Base-by-base conservation (phyloP, 2,888 invertebrate genomes). In the Cheilosia pagana region DNA sequence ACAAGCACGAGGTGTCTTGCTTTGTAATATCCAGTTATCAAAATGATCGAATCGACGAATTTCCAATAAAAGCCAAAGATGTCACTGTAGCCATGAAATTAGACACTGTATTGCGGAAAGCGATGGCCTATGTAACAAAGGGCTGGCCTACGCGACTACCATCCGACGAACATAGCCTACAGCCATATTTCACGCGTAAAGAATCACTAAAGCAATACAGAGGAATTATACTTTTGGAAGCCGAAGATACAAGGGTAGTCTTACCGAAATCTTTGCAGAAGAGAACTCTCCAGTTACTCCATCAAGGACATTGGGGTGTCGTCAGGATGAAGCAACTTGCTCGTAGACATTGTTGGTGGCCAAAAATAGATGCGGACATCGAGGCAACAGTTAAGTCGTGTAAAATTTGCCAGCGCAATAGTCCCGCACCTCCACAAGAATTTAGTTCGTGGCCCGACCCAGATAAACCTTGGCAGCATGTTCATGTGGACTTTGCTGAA, bases 161-260 rank as follows among this genome's bases (percentile, higher is more conserved):
- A 21, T 67, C 16, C 1, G n/a, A 50, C 10, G 48, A 53, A 25
- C 0, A n/a, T 25, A 12, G 63, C 1, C 57, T 81, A n/a, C 35
- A 50, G 35, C 60, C 52, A 14, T 86, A 59, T 53, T 81, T 57
- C 48, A 53, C 45, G 41, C 67, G 86, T 14, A 79, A 63, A 31
- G 43, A 75, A 1, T 57, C 77, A 4, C 50, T 86, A 16, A 70
- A 75, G 1, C 43, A 68, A 43, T 63, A 68, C 48, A 70, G 28
- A 55, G 67, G 55, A 4, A 52, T 83, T n/a, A 39, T 83, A 23
- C 19, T 87, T 14, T 21, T 83, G 14, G 57, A 87, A 21, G 72
- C 57, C 3, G 75, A 87, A 14, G 21, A 86, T 16, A 74, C 45
- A 7, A 57, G 81, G 14, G 74, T 83, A 2, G 79, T 87, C 3